Conservation (phyloP, 2,113 vertebrate genomes). For the Tricholaema leucomelas region DNA sequence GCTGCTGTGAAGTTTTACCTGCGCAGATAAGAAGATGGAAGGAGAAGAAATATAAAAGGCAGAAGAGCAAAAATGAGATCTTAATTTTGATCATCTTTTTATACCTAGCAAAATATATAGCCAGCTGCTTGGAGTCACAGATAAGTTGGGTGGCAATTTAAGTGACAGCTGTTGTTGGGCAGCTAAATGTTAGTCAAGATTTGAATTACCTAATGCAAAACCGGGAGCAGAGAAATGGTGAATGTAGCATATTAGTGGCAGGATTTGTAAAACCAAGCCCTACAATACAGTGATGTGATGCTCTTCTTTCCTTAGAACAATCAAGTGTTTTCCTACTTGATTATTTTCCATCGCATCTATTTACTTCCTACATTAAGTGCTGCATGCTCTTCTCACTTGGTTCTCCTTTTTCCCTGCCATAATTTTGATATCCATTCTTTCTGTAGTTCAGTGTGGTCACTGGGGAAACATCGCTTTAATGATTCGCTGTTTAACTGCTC, state of each 20-base stretch:
- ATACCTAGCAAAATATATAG: not conserved
- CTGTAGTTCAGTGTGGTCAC: not conserved
- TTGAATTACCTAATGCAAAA: not conserved
- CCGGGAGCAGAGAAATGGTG: not conserved
- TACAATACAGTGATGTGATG: not conserved
- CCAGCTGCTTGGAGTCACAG: not conserved
- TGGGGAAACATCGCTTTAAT: slow-evolving; percentile 46
- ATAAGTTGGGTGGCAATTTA: not conserved
- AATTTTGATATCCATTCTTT: not conserved
- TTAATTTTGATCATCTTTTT: not conserved
- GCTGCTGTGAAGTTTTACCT: not conserved
- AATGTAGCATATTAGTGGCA: not conserved
- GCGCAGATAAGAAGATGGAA: not conserved
- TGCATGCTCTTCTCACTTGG: not conserved
- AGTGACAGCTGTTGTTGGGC: not conserved
- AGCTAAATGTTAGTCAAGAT: not conserved
- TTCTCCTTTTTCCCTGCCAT: not conserved
- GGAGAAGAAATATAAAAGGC: not conserved
- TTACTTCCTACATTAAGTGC: not conserved
- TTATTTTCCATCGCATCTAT: not conserved
- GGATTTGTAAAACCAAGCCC: not conserved
- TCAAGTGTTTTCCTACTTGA: not conserved
- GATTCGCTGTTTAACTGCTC: slow-evolving; percentile 58
- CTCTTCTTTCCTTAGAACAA: not conserved
- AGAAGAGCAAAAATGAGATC: not conserved